A percentile compares a stretch with the other conserved stretches of the same genome.
Evolutionary conservation across 2,888 invertebrate genomes (phyloP).

Genomic region (Endotricha flammealis): DNA sequence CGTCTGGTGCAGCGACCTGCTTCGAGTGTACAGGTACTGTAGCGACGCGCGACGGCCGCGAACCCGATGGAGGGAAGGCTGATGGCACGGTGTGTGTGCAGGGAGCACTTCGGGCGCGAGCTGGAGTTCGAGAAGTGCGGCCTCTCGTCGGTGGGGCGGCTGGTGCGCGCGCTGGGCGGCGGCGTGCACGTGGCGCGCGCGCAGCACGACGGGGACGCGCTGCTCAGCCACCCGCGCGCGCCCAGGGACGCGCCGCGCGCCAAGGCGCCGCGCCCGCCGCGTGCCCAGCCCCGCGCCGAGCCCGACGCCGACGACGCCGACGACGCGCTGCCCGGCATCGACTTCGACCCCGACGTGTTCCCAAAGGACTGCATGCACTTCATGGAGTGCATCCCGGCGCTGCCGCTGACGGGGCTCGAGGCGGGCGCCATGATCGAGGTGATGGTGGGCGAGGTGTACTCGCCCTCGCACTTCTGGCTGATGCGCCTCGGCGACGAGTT

Average conservation of each 20-base stretch:
- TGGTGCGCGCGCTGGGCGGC: conserved; percentile 37
- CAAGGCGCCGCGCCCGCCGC: conserved; percentile 11
- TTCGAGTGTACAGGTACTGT: conserved; percentile 55
- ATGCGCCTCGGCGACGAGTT: conserved; percentile 48
- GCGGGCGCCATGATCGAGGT: conserved; percentile 55
- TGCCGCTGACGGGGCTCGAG: conserved; percentile 26
- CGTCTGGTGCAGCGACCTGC: conserved; percentile 65
- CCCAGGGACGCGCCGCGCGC: conserved; percentile 12
- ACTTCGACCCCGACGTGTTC: conserved; percentile 58
- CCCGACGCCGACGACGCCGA: conserved; percentile 31
- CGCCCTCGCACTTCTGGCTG: conserved; percentile 79
- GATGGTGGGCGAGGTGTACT: conserved; percentile 73
- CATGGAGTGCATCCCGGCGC: conserved; percentile 46
- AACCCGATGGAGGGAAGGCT: background rate
- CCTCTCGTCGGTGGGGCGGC: conserved; percentile 45
- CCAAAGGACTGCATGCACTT: conserved; percentile 62
- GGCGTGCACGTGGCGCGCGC: conserved; percentile 29
- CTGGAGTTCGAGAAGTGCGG: conserved; percentile 48
- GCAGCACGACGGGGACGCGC: conserved; percentile 34
- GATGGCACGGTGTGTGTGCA: conserved; percentile 18
- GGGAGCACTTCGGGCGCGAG: conserved; percentile 49
- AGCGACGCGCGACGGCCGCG: too few species aligned
- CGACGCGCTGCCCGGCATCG: conserved; percentile 51
- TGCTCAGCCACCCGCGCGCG: conserved; percentile 17
- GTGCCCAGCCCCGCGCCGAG: conserved; percentile 13